Evolutionary conservation across 1,140 invertebrate species (phyloP).

Genomic region (Zaprionus taronus): DNA sequence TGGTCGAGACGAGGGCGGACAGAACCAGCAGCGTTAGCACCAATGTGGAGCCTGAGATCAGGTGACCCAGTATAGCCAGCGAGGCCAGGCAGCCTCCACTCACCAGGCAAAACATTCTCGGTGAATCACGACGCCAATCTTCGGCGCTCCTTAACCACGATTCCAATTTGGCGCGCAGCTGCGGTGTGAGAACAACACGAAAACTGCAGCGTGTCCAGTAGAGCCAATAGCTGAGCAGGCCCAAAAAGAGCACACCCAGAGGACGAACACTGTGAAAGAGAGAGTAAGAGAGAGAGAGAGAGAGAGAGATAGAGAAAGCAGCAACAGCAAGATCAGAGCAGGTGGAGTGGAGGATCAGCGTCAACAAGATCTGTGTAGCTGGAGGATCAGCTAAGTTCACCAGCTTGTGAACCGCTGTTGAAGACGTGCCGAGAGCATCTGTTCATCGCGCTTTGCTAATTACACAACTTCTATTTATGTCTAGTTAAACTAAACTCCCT

Average conservation of each 20-base stretch:
- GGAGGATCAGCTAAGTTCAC: not conserved
- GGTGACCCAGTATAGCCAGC: conserved; percentile 73
- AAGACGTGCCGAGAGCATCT: conserved; percentile 21
- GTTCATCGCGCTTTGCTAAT: not conserved
- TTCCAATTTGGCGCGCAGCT: conserved; percentile 62
- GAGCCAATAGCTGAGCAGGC: conserved; percentile 71
- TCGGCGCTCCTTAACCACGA: conserved; percentile 44
- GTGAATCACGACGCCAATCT: conserved; percentile 55
- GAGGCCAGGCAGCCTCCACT: conserved; percentile 59
- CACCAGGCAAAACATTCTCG: conserved; percentile 71
- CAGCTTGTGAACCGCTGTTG: conserved; percentile 38
- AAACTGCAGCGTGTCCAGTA: conserved; percentile 77
- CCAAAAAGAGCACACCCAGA: conserved; percentile 68
- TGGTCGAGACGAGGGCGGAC: conserved; percentile 70
- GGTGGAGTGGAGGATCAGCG: not conserved
- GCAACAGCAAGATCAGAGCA: not conserved
- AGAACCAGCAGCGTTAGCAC: conserved; percentile 65
- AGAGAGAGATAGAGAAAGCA: conserved; percentile 11
- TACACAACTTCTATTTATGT: conserved; percentile 5
- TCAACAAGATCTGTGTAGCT: not conserved
- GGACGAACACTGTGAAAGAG: conserved; percentile 68
- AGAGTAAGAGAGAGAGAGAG: conserved; percentile 16
- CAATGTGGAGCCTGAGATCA: conserved; percentile 71
- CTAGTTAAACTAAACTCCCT: conserved; percentile 24
- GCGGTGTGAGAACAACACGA: conserved; percentile 67